Conservation (phyloP, 2,797 vertebrate species). For the Phataginus tetradactyla region DNA sequence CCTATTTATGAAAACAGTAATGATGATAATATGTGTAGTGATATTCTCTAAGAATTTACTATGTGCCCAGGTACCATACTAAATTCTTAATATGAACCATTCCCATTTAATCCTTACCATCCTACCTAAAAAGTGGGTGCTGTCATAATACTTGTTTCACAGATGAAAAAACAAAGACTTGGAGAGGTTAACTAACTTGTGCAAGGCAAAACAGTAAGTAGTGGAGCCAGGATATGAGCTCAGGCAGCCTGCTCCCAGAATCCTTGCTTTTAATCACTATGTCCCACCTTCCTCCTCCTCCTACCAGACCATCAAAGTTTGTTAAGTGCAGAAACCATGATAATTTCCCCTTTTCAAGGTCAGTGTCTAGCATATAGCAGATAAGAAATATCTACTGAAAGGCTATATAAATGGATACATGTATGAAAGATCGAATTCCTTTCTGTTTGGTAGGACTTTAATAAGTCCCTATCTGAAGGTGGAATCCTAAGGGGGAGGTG, state of each 20-base stretch:
- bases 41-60: background rate
- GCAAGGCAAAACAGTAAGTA: background rate
- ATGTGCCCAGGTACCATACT: background rate
- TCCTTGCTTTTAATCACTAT: background rate
- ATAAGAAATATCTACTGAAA: background rate
- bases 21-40: background rate
- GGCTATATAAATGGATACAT: background rate
- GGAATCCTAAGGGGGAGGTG: background rate
- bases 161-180: background rate
- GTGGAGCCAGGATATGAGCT: background rate
- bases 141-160: background rate
- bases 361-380: background rate
- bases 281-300: background rate
- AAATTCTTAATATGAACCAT: background rate
- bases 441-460: background rate
- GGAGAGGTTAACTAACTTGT: background rate
- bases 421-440: background rate
- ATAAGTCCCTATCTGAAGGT: background rate
- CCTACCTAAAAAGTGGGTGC: background rate
- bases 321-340: background rate
- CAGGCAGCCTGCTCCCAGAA: background rate
- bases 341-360: background rate
- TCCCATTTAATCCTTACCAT: background rate
- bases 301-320: background rate
- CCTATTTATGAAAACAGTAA: background rate